A percentile compares a stretch with the other conserved stretches of the same genome.
phyloP scores from a whole-genome alignment of 2,797 vertebrate species.

The Syngnathus rostellatus region DNA sequence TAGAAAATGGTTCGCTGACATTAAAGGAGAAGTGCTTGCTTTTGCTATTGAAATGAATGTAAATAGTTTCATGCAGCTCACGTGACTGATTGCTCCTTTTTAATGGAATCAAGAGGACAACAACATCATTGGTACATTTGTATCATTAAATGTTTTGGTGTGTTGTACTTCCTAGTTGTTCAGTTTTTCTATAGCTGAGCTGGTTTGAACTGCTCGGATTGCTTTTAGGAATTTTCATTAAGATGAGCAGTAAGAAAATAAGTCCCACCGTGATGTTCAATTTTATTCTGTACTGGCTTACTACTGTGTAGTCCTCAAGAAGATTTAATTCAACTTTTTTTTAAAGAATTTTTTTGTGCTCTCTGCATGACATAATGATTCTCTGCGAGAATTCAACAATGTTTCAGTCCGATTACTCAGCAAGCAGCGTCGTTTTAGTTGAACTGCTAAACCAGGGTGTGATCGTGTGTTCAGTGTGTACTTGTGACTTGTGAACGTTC shows the following conservation, averaged over 20 bases:
- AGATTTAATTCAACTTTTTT: conserved; percentile 39
- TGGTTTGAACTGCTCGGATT: conserved; percentile 41
- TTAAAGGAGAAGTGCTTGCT: conserved; percentile 29
- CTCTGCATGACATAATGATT: conserved; percentile 95
- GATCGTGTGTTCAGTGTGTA: conserved; percentile 67
- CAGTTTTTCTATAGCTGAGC: conserved; percentile 50
- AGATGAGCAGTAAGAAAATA: conserved; percentile 26
- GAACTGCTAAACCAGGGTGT: conserved; percentile 51
- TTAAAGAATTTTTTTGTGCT: conserved; percentile 77
- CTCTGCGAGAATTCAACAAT: conserved; percentile 89
- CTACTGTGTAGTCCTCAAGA: conserved; percentile 77
- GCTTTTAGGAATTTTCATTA: neutral
- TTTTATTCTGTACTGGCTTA: conserved; percentile 69
- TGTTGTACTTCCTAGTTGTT: conserved; percentile 56
- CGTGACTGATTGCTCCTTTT: conserved; percentile 50
- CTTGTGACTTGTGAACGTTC: conserved; percentile 71
- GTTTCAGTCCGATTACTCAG: conserved; percentile 57
- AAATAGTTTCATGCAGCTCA: conserved; percentile 47
- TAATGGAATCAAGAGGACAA: conserved; percentile 61
- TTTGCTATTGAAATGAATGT: conserved; percentile 50
- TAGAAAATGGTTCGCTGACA: conserved; percentile 38
- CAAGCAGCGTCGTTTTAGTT: conserved; percentile 43
- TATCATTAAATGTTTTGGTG: conserved; percentile 41
- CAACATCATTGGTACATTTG: conserved; percentile 48
- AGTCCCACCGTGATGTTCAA: conserved; percentile 46